Evolutionary conservation across 2,888 invertebrate genomes (phyloP), one percentile per base, ranked within the genome.

Genomic region (Syrista parreyssii): DNA sequence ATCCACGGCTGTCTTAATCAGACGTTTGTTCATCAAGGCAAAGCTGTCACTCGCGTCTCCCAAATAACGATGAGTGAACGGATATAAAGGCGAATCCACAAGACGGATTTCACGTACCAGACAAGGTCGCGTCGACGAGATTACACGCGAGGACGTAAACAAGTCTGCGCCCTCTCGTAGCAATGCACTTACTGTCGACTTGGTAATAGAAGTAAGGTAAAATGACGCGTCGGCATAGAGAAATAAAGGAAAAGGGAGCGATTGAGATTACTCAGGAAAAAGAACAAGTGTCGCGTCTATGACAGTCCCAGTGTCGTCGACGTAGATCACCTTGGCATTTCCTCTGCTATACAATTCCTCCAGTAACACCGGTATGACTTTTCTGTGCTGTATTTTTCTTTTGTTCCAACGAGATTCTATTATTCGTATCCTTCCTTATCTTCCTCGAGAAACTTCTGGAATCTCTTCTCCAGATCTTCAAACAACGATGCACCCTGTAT

Each of bases 281-380:
- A 40, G 4, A 40, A 55, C 23, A 55, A 55, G 23, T 55, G 11
- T 30, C 31, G 31, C 30, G 71, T 31, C 30, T 15, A 30, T 32
- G 71, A 71, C 30, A 32, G n/a, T 71, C 31, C 71, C 12, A 12
- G 71, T 32, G 15, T 31, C 32, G 15, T 30, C 76, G 35, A 74
- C 36, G 33, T 75, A 68, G 78, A 84, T 86, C 86, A 86, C 83
- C 82, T 86, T 83, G 82, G 80, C 86, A 86, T 87, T 83, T 83
- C 82, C 78, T 78, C 74, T 78, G 68, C 68, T 9, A 55, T 23
- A 23, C 15, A 2, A 23, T 55, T 23, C 23, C 23, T 55, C 40
- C 9, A 23, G 9, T 55, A 23, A 9, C 40, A 55, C 40, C 40
- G 40, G 23, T 55, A 55, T 15, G 40, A 0, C 9, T 55, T 55